Conservation (phyloP, 2,888 invertebrate species). For the Lasius platythorax region DNA sequence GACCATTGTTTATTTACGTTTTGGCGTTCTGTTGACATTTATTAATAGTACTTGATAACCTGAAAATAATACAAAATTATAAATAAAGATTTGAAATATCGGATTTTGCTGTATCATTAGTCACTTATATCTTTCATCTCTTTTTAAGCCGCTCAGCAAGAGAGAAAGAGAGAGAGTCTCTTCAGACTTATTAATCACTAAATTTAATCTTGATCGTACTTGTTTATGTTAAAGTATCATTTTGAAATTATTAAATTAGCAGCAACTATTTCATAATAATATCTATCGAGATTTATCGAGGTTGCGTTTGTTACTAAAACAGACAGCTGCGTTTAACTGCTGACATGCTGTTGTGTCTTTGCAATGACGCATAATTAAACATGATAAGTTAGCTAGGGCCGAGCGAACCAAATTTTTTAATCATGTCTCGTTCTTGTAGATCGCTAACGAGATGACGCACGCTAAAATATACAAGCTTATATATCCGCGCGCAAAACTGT, state of each 20-base stretch:
- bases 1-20: not conserved
- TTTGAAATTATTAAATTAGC: not conserved
- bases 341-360: slow-evolving; percentile 54
- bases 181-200: not conserved
- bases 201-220: not conserved
- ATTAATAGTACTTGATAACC: not conserved
- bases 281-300: slow-evolving; percentile 7
- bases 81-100: not conserved
- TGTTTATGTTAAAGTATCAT: not conserved
- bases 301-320: slow-evolving; percentile 33
- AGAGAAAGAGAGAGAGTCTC: not conserved
- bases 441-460: not conserved
- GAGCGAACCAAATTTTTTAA: slow-evolving; percentile 37
- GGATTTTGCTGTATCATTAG: not conserved
- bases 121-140: not conserved
- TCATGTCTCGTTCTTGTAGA: not conserved
- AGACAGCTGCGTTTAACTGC: slow-evolving; percentile 34
- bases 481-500: not conserved
- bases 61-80: not conserved
- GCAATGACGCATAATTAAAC: slow-evolving; percentile 52
- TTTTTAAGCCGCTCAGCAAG: not conserved
- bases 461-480: not conserved
- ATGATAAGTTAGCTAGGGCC: slow-evolving; percentile 55
- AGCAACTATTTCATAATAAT: slow-evolving; percentile 18
- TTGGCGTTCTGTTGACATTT: too few species aligned